Conservation (phyloP, 2,797 vertebrate species). For the Syngnathus acus region DNA sequence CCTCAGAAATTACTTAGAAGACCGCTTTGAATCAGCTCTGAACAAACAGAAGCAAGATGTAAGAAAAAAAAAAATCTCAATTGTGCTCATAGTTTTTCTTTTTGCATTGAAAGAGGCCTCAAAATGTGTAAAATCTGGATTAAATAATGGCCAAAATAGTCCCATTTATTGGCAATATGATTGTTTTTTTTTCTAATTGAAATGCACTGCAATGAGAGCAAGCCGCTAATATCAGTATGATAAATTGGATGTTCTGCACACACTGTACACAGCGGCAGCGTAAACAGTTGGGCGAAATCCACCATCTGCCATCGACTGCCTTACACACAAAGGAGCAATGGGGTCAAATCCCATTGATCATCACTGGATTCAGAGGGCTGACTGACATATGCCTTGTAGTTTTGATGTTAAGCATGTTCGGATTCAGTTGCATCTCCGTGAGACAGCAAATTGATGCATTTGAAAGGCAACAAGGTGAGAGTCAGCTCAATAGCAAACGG, state of each 20-base stretch:
- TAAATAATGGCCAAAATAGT: neutral
- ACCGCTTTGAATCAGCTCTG: neutral
- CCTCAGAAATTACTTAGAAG: neutral
- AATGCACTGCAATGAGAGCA: neutral
- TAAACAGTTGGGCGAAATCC: constrained; percentile 51
- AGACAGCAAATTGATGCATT: constrained; percentile 21
- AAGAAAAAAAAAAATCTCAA: neutral
- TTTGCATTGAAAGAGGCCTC: neutral
- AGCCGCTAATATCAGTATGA: constrained; percentile 39
- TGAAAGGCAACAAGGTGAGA: constrained; percentile 18
- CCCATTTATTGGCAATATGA: too few relatives aligned
- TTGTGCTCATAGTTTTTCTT: neutral
- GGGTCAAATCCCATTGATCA: constrained; percentile 50
- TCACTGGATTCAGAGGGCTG: constrained; percentile 51
- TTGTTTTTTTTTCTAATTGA: neutral
- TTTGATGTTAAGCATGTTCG: constrained; percentile 4
- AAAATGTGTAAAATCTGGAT: neutral
- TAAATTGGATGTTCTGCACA: constrained; percentile 55
- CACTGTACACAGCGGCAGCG: constrained; percentile 21
- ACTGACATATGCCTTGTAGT: constrained; percentile 28
- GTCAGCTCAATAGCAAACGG: neutral
- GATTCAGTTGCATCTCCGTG: constrained; percentile 18
- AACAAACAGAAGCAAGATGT: too few relatives aligned
- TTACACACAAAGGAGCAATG: constrained; percentile 32
- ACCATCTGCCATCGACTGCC: constrained; percentile 48